Evolutionary conservation across 2,113 vertebrate species (phyloP).

Genomic region (Oryzias celebensis): DNA sequence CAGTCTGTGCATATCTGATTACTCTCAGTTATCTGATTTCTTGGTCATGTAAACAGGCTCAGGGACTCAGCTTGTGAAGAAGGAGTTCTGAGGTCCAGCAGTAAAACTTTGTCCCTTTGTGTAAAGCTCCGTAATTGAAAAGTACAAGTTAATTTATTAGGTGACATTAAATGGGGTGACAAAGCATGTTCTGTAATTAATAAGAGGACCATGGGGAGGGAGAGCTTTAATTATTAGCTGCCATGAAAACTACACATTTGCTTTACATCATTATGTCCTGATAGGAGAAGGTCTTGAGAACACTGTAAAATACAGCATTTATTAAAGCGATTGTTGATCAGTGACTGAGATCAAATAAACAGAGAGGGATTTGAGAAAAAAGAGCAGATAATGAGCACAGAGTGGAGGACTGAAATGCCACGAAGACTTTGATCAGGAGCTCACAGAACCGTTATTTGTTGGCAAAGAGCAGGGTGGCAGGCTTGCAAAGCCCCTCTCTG

Average conservation of each 20-base stretch:
- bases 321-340: slow-evolving; percentile 5
- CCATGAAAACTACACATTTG: background rate
- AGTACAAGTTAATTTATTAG: too few species aligned
- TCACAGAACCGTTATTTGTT: slow-evolving; percentile 30
- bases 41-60: too few species aligned
- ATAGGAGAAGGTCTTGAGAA: background rate
- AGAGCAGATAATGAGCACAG: slow-evolving; percentile 18
- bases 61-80: too few species aligned
- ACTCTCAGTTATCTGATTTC: too few species aligned
- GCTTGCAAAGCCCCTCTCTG: slow-evolving; percentile 7
- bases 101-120: too few species aligned
- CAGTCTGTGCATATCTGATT: too few species aligned
- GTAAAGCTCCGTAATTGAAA: too few species aligned
- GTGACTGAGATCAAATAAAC: background rate
- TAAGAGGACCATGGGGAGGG: too few species aligned
- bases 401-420: slow-evolving; percentile 21
- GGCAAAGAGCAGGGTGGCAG: slow-evolving; percentile 6
- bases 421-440: slow-evolving; percentile 45
- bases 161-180: too few species aligned
- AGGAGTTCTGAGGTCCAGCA: too few species aligned
- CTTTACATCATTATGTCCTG: background rate
- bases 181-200: too few species aligned
- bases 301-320: slow-evolving; percentile 9
- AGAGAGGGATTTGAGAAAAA: background rate
- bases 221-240: too few species aligned